phyloP scores from a whole-genome alignment of 2,113 vertebrate species.

The Lontra canadensis region DNA sequence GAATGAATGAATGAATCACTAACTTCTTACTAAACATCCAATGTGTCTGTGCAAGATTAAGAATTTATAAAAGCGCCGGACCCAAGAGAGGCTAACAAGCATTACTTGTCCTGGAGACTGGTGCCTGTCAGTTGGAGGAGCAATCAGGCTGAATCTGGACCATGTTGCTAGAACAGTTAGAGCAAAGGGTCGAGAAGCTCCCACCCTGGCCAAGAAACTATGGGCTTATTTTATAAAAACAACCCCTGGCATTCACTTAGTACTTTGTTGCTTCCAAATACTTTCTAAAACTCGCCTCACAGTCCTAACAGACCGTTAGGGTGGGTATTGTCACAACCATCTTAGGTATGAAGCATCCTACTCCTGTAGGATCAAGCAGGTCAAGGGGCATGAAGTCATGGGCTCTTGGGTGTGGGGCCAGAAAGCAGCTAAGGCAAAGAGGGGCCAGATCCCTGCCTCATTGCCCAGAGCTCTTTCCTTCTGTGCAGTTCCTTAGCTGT shows the following conservation, averaged over 20 bases:
- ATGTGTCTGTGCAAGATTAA: neutral
- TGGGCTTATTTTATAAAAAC: neutral
- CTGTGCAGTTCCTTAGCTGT: neutral
- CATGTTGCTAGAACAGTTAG: rapidly evolving
- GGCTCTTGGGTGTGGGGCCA: too few species aligned
- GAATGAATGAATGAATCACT: neutral
- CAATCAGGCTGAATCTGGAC: neutral
- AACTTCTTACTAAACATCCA: neutral
- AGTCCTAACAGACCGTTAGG: neutral
- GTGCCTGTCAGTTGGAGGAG: neutral
- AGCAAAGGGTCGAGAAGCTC: neutral
- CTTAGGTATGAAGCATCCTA: neutral
- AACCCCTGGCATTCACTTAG: neutral
- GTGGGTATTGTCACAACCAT: neutral
- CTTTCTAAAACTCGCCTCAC: neutral
- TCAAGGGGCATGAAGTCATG: neutral
- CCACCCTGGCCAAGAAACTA: neutral
- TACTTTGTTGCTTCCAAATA: neutral
- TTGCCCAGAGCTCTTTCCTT: neutral
- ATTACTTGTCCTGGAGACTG: neutral
- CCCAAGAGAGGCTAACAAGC: neutral
- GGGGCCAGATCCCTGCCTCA: neutral
- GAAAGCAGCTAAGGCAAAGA: neutral
- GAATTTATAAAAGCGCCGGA: neutral
- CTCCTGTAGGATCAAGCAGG: neutral